Base-by-base conservation (phyloP, 2,888 invertebrate species). In the Cosmorhoe ocellata region DNA sequence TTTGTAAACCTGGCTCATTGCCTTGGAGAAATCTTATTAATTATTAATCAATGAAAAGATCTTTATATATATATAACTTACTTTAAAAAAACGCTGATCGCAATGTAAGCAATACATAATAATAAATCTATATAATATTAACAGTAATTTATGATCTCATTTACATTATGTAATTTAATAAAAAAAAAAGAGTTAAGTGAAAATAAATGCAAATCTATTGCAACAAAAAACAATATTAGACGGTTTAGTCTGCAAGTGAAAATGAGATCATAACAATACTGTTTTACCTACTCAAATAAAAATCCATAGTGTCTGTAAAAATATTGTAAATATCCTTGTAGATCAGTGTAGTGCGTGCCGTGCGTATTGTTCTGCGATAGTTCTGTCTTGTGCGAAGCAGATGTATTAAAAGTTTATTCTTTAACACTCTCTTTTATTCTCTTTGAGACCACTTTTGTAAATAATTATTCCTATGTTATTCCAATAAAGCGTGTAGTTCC, bases 391-490 rank as follows among this genome's bases (percentile, higher is more conserved):
- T 79, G 75, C 74, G 40, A 79, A 77, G 71, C 84, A 81, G 81
- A 77, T 84, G 77, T 79, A 81, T 83, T 84, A 85, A 84, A 86
- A 76, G 71, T 74, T 75, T 82, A 74, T 79, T 84, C 84, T 84
- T 75, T 80, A 78, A 71, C 68, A 63, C 51, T 55, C 61, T 69
- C 71, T 82, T 80, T 86, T 81, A 74, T 75, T 74, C 56, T 58
- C 63, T 57, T 61, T 40, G 36, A 51, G 44, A 48, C 38, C 43
- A 49, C 36, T 49, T 45, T 51, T 54, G 44, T 56, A 54, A 49
- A 51, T 50, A 53, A n/a, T n/a, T n/a, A n/a, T n/a, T n/a, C n/a
- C n/a, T n/a, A n/a, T n/a, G n/a, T 39, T 24, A 49, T 44, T 45
- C 43, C 32, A 53, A 56, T 51, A 53, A 52, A 47, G 46, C 27